A percentile compares a stretch with the other conserved stretches of the same genome.
Evolutionary conservation across 2,797 vertebrate genomes (phyloP).

Genomic region (Sebastes alutus): DNA sequence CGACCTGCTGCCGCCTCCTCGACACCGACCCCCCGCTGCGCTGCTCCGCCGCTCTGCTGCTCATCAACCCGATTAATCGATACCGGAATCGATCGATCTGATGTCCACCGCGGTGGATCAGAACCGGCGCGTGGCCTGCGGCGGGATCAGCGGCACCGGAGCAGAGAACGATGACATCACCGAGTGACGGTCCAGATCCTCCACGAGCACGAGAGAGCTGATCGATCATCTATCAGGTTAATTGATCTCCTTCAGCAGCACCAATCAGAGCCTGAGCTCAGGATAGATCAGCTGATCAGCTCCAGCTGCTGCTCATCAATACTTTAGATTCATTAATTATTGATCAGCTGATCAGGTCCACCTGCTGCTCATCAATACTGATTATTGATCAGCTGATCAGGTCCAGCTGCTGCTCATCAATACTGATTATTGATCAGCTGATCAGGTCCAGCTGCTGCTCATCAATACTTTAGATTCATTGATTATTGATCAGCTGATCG

Average conservation of each 20-base stretch:
- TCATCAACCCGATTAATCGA: conserved; percentile 17
- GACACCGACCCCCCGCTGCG: not conserved
- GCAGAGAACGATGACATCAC: conserved; percentile 63
- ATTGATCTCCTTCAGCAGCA: not conserved
- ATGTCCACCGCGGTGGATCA: conserved; percentile 8
- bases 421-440: too few species aligned
- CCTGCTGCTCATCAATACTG: too few species aligned
- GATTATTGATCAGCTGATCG: too few species aligned
- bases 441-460: too few species aligned
- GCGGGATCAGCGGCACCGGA: conserved; percentile 29
- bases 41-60: not conserved
- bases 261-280: not conserved
- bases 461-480: too few species aligned
- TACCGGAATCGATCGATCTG: conserved; percentile 22
- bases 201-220: conserved; percentile 40
- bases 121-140: conserved; percentile 53
- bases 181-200: conserved; percentile 45
- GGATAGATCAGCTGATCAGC: not conserved
- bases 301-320: not conserved
- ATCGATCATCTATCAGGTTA: conserved; percentile 61
- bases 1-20: not conserved
- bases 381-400: too few species aligned
- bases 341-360: too few species aligned
- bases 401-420: too few species aligned
- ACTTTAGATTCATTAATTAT: not conserved